Percentiles rank a stretch among this genome's conserved stretches.
phyloP scores from a whole-genome alignment of 1,140 invertebrate species.

The Metaphire vulgaris region DNA sequence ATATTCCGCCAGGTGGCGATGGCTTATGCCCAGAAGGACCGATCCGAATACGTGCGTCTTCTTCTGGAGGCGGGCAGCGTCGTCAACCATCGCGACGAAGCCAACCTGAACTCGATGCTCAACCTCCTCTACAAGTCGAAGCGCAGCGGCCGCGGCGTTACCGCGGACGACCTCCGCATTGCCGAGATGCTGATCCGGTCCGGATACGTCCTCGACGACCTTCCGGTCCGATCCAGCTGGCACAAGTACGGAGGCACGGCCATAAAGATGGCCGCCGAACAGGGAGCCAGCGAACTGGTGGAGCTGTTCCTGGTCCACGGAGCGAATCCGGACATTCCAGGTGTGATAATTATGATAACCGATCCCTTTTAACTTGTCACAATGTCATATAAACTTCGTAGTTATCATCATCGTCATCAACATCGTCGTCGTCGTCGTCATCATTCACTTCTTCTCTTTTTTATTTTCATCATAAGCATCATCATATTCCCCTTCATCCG shows the following conservation, averaged over 20 bases:
- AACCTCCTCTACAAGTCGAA: conserved; percentile 13
- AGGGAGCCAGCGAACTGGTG: conserved; percentile 16
- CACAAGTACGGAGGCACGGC: conserved; percentile 19
- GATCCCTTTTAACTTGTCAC: too few species aligned
- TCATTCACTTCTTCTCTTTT: too few species aligned
- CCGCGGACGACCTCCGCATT: conserved; percentile 6
- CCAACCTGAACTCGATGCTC: conserved; percentile 20
- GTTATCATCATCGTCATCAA: too few species aligned
- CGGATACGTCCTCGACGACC: conserved; percentile 8
- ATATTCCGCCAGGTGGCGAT: conserved; percentile 12
- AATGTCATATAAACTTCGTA: too few species aligned
- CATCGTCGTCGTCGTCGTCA: too few species aligned
- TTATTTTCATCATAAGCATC: too few species aligned
- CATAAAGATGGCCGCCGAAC: conserved; percentile 19
- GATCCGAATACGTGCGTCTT: conserved; percentile 14
- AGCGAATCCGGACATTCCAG: conserved; percentile 17
- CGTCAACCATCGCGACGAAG: conserved; percentile 21
- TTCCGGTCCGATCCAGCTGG: conserved; percentile 13
- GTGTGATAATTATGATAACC: not conserved
- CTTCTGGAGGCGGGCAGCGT: conserved; percentile 6
- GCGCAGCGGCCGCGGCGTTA: conserved; percentile 6
- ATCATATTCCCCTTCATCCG: too few species aligned
- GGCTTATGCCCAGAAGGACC: conserved; percentile 9
- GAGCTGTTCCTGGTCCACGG: conserved; percentile 16
- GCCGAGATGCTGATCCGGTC: conserved; percentile 10